Base-by-base conservation (phyloP, 2,113 vertebrate genomes). In the Halcyon senegalensis region DNA sequence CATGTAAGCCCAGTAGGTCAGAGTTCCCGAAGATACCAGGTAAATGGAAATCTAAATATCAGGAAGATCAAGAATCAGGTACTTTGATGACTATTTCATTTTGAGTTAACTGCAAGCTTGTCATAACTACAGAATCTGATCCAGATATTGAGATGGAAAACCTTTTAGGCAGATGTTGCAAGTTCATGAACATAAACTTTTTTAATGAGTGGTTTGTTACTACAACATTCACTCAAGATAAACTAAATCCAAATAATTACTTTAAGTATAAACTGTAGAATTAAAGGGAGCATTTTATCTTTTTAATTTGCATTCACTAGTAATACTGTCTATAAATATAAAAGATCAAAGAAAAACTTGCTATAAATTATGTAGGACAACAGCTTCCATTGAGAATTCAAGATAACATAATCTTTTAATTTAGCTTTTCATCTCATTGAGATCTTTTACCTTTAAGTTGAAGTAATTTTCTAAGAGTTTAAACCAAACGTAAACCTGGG, bases 311-410 rank as follows among this genome's bases (percentile, higher is more conserved):
- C 48, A 69, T 91, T 95, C 78, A 64, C 62, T 62, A 79, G 39
- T 89, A 89, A 78, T 31, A 84, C 3, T 12, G 5, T 72, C 66
- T 89, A 74, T 87, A 96, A 94, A 96, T 70, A 91, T 17, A 62
- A 84, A 96, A 87, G 84, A 97, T 95, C 93, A 97, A 96, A 96
- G 89, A 37, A 89, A 92, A 95, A 16, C 60, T 84, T 91, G 53
- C 28, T 84, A 85, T 82, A 91, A 91, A 95, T 94, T 94, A 95
- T 91, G 91, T 93, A 96, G 81, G 91, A 89, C 62, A 72, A 91
- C 59, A 74, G 17, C 16, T 82, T 93, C 91, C 89, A 82, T 11
- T 68, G 79, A 94, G 79, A 95, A 94, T 95, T 89, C 48, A 75
- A 46, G 39, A 70, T 31, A 94, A 70, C 12, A n/a, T 66, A 62